phyloP scores from a whole-genome alignment of 2,888 invertebrate genomes.

The Trilocha varians region DNA sequence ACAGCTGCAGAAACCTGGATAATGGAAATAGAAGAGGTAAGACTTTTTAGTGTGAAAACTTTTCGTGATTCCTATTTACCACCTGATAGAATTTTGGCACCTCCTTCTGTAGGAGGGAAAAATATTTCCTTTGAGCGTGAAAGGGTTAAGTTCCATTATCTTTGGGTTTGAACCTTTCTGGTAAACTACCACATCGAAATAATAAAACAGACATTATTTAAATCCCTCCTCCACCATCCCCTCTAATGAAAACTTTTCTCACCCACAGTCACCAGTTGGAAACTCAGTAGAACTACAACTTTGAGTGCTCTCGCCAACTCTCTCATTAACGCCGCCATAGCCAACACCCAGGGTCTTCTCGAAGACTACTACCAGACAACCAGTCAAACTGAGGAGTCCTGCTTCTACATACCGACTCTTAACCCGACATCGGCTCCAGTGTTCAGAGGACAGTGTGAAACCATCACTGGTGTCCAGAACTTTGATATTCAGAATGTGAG shows the following conservation, averaged over 20 bases:
- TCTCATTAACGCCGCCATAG: conserved; percentile 28
- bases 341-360: conserved; percentile 39
- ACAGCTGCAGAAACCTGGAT: conserved; percentile 38
- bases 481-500: conserved; percentile 39
- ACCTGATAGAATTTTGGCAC: too few relatives aligned
- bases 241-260: not conserved
- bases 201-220: too few relatives aligned
- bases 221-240: too few relatives aligned
- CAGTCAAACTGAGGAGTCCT: conserved; percentile 41
- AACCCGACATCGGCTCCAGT: conserved; percentile 25
- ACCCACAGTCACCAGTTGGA: conserved; percentile 53
- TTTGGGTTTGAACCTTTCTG: too few relatives aligned
- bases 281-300: conserved; percentile 35
- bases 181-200: too few relatives aligned
- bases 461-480: conserved; percentile 27
- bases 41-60: too few relatives aligned
- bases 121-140: too few relatives aligned
- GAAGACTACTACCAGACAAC: conserved; percentile 38
- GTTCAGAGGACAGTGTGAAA: conserved; percentile 48
- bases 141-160: too few relatives aligned
- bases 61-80: too few relatives aligned
- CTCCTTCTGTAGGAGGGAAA: too few relatives aligned
- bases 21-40: conserved; percentile 42
- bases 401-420: conserved; percentile 49
- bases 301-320: conserved; percentile 22